Percentiles rank a stretch among this genome's conserved stretches.
These are phyloP conservation scores for Montipora cactus DNA, from an alignment of 64 coral and sea anemone genomes.

Conservation along the genomic window DNA sequence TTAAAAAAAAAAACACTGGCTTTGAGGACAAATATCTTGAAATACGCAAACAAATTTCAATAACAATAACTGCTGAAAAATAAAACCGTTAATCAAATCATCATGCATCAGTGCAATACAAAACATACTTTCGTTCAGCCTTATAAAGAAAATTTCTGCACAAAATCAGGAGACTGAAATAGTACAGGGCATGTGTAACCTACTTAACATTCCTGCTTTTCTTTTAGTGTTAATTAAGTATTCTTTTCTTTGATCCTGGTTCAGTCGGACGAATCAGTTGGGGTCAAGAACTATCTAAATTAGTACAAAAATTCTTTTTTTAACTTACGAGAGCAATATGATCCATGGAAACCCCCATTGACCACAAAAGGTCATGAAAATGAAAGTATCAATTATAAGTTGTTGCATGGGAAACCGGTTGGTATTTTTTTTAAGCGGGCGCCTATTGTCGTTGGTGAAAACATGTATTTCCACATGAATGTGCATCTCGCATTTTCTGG, in stretches of 20 bases:
- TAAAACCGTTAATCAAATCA: no score
- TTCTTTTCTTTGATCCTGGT: neutral
- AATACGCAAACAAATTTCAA: neutral
- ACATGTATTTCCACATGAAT: neutral
- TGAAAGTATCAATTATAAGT: neutral
- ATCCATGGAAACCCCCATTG: neutral
- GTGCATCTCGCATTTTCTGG: neutral
- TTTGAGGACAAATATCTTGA: neutral
- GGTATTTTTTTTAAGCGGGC: neutral
- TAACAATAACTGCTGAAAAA: neutral
- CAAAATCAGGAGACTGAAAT: neutral
- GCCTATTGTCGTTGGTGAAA: neutral
- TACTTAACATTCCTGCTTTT: neutral
- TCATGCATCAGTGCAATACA: no score
- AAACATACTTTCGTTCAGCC: no score
- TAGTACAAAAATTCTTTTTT: neutral
- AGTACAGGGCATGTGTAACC: neutral
- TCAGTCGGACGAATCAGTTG: neutral
- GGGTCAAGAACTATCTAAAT: neutral
- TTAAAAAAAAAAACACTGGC: neutral
- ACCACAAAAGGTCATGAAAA: constrained; percentile 41
- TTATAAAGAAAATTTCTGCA: no score
- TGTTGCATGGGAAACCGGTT: neutral
- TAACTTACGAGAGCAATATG: neutral
- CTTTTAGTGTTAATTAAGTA: neutral